Evolutionary conservation across 2,113 vertebrate genomes (phyloP), one percentile per base, ranked within the genome.

Genomic region (Heliornis fulica): DNA sequence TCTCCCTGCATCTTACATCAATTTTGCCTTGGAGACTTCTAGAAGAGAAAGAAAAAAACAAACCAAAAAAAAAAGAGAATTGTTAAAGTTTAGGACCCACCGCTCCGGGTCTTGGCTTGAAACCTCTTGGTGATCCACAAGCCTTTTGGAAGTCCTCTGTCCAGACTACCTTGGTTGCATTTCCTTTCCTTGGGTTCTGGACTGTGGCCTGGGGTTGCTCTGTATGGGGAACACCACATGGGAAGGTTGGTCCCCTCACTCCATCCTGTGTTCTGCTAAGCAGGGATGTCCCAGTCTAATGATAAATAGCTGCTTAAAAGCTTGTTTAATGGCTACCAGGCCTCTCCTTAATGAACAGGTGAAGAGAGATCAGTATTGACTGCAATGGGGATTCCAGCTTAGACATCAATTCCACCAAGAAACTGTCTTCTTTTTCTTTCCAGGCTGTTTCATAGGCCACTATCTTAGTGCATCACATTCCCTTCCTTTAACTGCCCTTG

Each of bases 51-150:
- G 6, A 41, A 48, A 46, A 3, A 4, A 41, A 50, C n/a, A n/a
- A 60, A 20, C 9, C 63, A 50, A 60, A 1, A 7, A 25, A 64
- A 45, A 45, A 53, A 76, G 53, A 83, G 15, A 92, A 83, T 34
- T 61, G 32, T 90, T 90, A 89, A 95, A 90, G 40, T 93, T 94
- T 92, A 87, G 94, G 91, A 97, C 96, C 94, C 95, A 97, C 96
- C 96, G 72, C 95, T 97, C 89, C 87, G 94, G 95, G 94, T 95
- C 94, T 97, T 97, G 91, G 96, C 95, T 96, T 97, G 96, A 95
- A 97, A 93, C 90, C 95, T 96, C 96, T 97, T 97, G 95, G 93
- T 97, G 95, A 97, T 97, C 96, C 96, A 97, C 94, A 97, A 92
- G 96, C 96, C 90, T 95, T 97, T 97, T 90, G 96, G 95, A 96